These are phyloP conservation scores for Oncopeltus fasciatus DNA, from an alignment of 1,140 invertebrate species.

Conservation along the genomic window DNA sequence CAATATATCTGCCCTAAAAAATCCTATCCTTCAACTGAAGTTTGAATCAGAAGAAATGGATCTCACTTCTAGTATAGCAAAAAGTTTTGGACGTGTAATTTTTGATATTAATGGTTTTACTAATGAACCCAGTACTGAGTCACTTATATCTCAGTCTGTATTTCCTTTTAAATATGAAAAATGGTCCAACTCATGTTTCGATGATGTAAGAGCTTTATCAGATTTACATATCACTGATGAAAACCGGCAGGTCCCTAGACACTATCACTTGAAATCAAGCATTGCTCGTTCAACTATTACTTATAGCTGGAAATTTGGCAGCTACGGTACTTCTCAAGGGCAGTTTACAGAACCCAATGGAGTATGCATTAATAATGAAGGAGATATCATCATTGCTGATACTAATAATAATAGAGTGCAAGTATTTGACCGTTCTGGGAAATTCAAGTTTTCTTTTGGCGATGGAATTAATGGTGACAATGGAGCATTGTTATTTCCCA, in stretches of 20 bases:
- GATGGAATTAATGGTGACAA: slow-evolving; percentile 78
- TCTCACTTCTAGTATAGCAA: slow-evolving; percentile 81
- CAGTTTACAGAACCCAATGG: slow-evolving; percentile 99
- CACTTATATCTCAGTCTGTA: background rate
- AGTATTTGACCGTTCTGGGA: slow-evolving; percentile 96
- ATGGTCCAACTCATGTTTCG: slow-evolving; percentile 8
- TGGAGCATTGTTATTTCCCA: slow-evolving; percentile 93
- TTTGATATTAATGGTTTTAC: slow-evolving; percentile 1
- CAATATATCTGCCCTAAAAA: slow-evolving; percentile 62
- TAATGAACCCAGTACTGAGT: no score
- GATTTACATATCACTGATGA: background rate
- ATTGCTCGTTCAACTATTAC: slow-evolving; percentile 99
- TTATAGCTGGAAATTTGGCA: slow-evolving; percentile 98
- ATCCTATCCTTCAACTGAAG: slow-evolving; percentile 61
- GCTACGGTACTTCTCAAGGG: slow-evolving; percentile 95
- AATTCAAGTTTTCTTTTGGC: slow-evolving; percentile 99
- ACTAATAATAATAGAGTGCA: slow-evolving; percentile 99
- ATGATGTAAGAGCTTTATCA: background rate
- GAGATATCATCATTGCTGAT: slow-evolving; percentile 98
- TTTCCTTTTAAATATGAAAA: slow-evolving; percentile 6
- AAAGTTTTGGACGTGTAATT: slow-evolving; percentile 83
- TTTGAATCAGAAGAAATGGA: slow-evolving; percentile 93
- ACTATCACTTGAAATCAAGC: slow-evolving; percentile 61
- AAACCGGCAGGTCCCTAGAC: slow-evolving; percentile 34
- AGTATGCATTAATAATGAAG: slow-evolving; percentile 95